Evolutionary conservation across 1,140 invertebrate genomes (phyloP), one percentile per base, ranked within the genome.

Genomic region (Ctenoplectra terminalis): DNA sequence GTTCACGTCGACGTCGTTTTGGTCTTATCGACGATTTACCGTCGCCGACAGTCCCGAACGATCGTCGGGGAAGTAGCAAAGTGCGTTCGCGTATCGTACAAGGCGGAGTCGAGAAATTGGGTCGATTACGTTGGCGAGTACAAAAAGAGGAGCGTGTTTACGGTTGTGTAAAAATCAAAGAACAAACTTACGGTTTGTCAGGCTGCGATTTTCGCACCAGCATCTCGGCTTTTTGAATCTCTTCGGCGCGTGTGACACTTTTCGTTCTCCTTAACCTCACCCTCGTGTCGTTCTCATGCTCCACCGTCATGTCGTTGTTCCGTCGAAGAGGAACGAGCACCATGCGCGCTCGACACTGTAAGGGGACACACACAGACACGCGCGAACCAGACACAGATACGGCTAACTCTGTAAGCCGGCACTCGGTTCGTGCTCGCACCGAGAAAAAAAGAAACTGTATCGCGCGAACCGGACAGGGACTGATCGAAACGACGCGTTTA

Each of bases 201-300:
- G 97, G 96, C 90, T 98, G 97, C n/a, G 95, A 95, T 90, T 95
- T 96, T 61, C 97, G 94, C 76, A 96, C 96, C 94, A 96, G 96
- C 87, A 96, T 95, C 92, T 98, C 97, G 85, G 96, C 95, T 88
- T 96, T 96, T 71, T 96, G 95, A 66, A 98, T 97, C 93, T 98
- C 97, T 94, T 98, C 97, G 54, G 97, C 97, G 75, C 96, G 95
- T 23, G 97, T 98, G 8, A 97, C 96, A 94, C 97, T 98, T 89
- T 97, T 97, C 2, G 97, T 96, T 84, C 98, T 95, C 83, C 97
- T 95, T 80, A 96, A 95, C 29, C 96, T 94, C 75, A 96, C 89
- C 83, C 88, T 91, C 46, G 66, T 81, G 23, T 92, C 90, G 61
- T 88, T 87, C 69, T 93, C 90, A 81, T 91, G 81, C 46, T 92